Evolutionary conservation across 35 echinoderm and acorn worm species (phyloP), one percentile per base, ranked within the genome.

Genomic region (Antedon bifida): DNA sequence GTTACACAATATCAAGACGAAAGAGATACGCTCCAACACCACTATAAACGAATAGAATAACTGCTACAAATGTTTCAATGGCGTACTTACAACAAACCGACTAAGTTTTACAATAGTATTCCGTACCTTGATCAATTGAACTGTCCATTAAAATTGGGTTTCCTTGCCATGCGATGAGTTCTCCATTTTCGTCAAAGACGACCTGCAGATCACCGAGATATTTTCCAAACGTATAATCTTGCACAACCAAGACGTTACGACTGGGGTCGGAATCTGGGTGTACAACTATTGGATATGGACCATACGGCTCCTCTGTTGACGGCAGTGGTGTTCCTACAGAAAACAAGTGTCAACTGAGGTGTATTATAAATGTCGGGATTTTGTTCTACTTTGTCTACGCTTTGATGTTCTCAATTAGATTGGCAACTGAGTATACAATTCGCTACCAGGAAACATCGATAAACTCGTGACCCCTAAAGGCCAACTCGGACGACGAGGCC

Each of bases 211-310:
- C 74, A 29, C 93, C 93, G 3, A 96, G 87, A 64, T 96, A 96
- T 85, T 91, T 96, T 16, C 86, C 93, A 75, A 89, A 91, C 10
- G 93, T 89, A 46, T 89, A 92, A 38, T 89, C 93, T 77, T 96
- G 93, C 3, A 96, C 89, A 11, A 92, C 90, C 0, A 96, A 51
- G 7, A 88, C 90, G 32, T 51, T 79, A 19, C 39, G 85, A 8
- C 34, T 76, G 23, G 44, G 9, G 29, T 80, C 39, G 32, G 83
- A 44, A 33, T 89, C 90, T 26, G 86, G 91, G 33, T 81, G 83
- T 30, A 85, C 84, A 12, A 89, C 87, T 11, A 87, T 73, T 0
- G 93, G 93, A 36, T 96, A 96, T 2, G 21, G 26, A 23, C 78
- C 90, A 36, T 85, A 87, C 0, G 89, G 87, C 44, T 13, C 56